A percentile compares a stretch with the other conserved stretches of the same genome.
phyloP scores from a whole-genome alignment of 2,113 vertebrate species.

The Colaptes auratus region DNA sequence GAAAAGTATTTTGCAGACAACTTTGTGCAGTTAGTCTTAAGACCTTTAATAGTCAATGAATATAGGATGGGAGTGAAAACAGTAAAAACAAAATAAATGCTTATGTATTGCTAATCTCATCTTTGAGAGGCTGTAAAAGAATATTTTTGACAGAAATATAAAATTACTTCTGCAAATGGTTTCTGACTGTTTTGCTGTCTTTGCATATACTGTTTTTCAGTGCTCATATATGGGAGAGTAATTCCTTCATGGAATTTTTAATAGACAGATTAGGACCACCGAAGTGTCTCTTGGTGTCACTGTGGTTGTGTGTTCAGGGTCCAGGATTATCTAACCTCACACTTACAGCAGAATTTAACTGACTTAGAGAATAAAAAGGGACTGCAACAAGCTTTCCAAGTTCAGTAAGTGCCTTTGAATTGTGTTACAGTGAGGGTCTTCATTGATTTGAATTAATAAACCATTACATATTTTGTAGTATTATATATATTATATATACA shows the following conservation, averaged over 20 bases:
- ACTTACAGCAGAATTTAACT: background rate
- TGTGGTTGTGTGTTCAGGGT: background rate
- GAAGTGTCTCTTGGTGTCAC: background rate
- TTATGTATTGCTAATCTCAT: background rate
- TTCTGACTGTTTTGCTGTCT: background rate
- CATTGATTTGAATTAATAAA: background rate
- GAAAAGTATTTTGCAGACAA: background rate
- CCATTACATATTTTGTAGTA: background rate
- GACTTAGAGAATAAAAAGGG: background rate
- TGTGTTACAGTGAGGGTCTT: background rate
- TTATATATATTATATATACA: background rate
- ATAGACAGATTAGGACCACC: background rate
- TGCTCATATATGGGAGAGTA: background rate
- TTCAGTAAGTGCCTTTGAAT: background rate
- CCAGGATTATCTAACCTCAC: background rate
- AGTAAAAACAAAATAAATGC: background rate
- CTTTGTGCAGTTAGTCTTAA: background rate
- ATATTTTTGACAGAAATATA: background rate
- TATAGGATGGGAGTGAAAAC: background rate
- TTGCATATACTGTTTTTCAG: background rate
- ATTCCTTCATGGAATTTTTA: background rate
- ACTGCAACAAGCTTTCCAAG: background rate
- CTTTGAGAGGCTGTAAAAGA: background rate
- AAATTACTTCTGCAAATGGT: background rate
- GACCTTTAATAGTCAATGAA: background rate